These are phyloP conservation scores for Temnothorax ravouxi DNA, from an alignment of 2,888 invertebrate species.

Conservation along the genomic window DNA sequence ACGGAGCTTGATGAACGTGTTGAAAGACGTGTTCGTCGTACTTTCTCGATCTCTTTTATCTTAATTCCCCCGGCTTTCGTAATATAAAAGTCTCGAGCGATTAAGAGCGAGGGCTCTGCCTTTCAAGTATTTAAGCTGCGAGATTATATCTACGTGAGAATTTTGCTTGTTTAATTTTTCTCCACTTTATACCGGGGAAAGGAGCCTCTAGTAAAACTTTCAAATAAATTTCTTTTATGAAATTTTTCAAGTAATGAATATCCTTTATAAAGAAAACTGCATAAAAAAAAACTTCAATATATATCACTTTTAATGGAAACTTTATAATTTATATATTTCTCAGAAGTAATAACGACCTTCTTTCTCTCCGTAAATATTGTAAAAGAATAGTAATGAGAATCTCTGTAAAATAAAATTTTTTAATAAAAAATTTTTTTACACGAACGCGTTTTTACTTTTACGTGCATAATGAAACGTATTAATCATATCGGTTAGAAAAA, in stretches of 20 bases:
- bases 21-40: neutral
- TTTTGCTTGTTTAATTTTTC: constrained; percentile 1
- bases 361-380: neutral
- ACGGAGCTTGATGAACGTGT: neutral
- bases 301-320: constrained; percentile 7
- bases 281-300: neutral
- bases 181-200: neutral
- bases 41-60: neutral
- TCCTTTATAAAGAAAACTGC: neutral
- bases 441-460: neutral
- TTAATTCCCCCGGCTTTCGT: neutral
- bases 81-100: constrained; percentile 5
- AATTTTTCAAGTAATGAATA: constrained; percentile 26
- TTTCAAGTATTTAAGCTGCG: constrained; percentile 13
- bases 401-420: neutral
- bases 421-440: neutral
- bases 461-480: neutral
- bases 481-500: neutral
- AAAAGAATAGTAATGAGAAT: neutral
- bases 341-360: neutral
- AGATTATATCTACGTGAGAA: constrained; percentile 19
- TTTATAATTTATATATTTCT: constrained; percentile 13
- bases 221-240: constrained; percentile 28
- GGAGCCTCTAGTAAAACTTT: neutral
- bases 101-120: neutral